phyloP scores from a whole-genome alignment of 2,797 vertebrate genomes.

The Atherinosoma microstoma region DNA sequence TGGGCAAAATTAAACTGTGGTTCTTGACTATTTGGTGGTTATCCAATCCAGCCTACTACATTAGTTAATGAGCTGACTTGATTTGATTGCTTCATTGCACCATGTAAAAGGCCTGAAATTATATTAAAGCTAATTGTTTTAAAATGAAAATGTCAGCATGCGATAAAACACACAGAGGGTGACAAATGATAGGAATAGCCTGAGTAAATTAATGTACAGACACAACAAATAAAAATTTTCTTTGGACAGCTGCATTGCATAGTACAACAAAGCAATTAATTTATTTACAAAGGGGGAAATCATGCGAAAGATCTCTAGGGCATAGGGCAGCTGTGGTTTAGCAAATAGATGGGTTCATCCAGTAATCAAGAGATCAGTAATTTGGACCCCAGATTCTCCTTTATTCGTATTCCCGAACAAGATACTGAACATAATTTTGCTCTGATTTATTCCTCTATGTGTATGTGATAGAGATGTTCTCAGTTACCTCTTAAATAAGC shows the following conservation, averaged over 20 bases:
- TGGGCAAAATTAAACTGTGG: background rate
- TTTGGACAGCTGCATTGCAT: background rate
- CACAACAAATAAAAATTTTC: background rate
- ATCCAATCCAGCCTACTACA: background rate
- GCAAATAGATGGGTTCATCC: background rate
- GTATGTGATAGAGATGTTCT: background rate
- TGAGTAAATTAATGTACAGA: background rate
- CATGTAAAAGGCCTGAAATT: background rate
- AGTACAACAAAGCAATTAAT: background rate
- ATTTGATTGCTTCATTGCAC: background rate
- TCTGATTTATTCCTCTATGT: background rate
- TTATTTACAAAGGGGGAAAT: background rate
- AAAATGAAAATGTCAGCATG: background rate
- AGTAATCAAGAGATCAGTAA: background rate
- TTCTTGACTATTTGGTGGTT: background rate
- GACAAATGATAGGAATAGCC: background rate
- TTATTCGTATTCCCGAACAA: background rate
- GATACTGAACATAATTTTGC: background rate
- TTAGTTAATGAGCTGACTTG: background rate
- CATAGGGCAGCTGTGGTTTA: background rate
- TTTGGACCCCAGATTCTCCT: background rate
- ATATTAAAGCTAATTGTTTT: background rate
- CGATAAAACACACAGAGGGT: background rate
- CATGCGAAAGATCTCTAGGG: background rate
- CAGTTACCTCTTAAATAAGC: background rate